A percentile compares a stretch with the other conserved stretches of the same genome.
These are phyloP conservation scores for Acanthisitta chloris DNA, from an alignment of 2,113 vertebrate genomes.

Conservation along the genomic window DNA sequence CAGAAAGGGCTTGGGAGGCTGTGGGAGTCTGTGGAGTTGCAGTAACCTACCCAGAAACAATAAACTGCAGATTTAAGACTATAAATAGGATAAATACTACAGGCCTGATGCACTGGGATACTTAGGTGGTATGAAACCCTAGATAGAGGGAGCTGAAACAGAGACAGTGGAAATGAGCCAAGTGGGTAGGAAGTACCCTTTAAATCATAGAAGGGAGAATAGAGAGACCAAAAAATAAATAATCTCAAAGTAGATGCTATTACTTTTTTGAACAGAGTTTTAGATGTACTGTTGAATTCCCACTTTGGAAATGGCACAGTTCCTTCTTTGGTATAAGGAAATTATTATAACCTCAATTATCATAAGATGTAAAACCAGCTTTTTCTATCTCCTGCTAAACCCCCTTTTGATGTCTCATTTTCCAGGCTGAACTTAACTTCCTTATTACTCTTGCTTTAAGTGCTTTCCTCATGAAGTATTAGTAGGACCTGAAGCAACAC, in stretches of 20 bases:
- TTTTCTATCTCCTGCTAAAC: background rate
- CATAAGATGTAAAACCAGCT: background rate
- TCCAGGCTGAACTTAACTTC: background rate
- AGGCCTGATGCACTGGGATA: background rate
- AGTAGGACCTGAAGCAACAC: background rate
- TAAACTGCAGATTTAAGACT: background rate
- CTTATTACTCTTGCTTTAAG: constrained; percentile 1
- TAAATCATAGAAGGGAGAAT: background rate
- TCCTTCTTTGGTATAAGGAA: background rate
- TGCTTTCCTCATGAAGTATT: background rate
- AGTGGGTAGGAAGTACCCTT: background rate
- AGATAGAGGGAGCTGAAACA: background rate
- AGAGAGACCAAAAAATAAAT: background rate
- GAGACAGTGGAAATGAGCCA: background rate
- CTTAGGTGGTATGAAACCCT: background rate
- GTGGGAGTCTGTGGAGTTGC: background rate
- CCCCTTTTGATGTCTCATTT: background rate
- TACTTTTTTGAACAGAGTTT: background rate
- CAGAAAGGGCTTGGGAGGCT: background rate
- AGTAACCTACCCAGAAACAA: background rate
- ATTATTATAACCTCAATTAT: background rate
- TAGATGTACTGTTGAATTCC: background rate
- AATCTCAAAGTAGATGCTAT: background rate
- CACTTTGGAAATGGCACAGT: background rate
- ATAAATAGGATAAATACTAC: background rate